Conservation (phyloP, 2,797 vertebrate genomes). For the Cetoscarus ocellatus region DNA sequence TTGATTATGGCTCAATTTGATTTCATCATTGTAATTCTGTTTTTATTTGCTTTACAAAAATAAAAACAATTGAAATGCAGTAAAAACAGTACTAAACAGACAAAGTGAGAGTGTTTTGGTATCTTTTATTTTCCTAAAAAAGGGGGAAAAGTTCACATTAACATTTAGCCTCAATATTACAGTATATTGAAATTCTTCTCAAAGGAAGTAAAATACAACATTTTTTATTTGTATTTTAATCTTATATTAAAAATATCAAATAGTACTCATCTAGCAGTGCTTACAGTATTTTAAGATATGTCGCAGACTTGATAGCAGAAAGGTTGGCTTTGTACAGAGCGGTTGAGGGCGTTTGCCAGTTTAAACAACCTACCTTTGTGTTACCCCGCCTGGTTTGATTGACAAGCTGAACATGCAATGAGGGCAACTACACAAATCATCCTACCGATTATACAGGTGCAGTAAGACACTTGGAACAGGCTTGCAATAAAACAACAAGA, state of each 20-base stretch:
- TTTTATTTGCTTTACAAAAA: too few relatives aligned
- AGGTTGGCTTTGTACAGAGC: constrained; percentile 74
- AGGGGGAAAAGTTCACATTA: constrained; percentile 80
- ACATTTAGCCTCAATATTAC: constrained; percentile 86
- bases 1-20: too few relatives aligned
- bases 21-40: too few relatives aligned
- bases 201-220: constrained; percentile 86
- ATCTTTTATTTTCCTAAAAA: constrained; percentile 86
- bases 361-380: constrained; percentile 64
- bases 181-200: constrained; percentile 84
- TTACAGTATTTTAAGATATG: constrained; percentile 82
- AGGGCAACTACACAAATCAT: constrained; percentile 80
- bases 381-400: constrained; percentile 73
- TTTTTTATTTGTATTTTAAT: constrained; percentile 81
- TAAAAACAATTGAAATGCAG: too few relatives aligned
- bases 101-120: constrained; percentile 66
- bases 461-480: constrained; percentile 78
- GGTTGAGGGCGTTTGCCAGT: constrained; percentile 35
- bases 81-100: not conserved
- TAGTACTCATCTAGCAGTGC: constrained; percentile 86
- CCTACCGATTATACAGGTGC: constrained; percentile 77
- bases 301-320: constrained; percentile 81
- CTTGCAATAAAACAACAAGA: constrained; percentile 77
- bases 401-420: constrained; percentile 87
- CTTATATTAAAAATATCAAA: constrained; percentile 90